phyloP scores from a whole-genome alignment of 2,888 invertebrate genomes.

The Petrolisthes manimaculis region DNA sequence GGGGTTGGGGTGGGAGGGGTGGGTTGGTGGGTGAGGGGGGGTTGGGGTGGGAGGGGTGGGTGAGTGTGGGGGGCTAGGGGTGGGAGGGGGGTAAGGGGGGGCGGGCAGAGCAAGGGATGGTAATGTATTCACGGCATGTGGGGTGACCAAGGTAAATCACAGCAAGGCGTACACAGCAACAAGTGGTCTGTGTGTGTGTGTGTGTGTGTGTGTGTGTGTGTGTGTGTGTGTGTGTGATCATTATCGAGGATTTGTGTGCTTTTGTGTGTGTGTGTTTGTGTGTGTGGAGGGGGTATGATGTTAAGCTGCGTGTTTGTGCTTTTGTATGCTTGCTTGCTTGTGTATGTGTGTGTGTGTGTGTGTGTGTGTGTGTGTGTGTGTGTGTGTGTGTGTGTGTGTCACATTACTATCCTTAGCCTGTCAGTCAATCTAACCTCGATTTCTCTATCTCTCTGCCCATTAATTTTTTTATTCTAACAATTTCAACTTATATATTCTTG shows the following conservation, averaged over 20 bases:
- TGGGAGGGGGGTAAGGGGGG: too few species aligned
- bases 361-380: conserved; percentile 34
- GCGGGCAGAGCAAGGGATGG: not conserved
- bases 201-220: conserved; percentile 17
- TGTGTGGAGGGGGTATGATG: not conserved
- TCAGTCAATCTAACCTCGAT: not conserved
- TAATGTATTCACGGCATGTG: conserved; percentile 56
- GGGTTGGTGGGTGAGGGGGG: too few species aligned
- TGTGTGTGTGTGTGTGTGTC: conserved; percentile 35
- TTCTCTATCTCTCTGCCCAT: not conserved
- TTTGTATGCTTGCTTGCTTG: not conserved
- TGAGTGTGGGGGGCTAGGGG: too few species aligned
- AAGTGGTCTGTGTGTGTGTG: conserved; percentile 41
- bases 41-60: too few species aligned
- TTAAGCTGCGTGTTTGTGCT: not conserved
- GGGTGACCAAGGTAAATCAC: conserved; percentile 38
- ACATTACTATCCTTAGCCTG: not conserved
- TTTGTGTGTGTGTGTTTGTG: conserved; percentile 15
- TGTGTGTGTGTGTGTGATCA: conserved; percentile 9
- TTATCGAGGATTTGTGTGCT: not conserved
- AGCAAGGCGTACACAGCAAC: conserved; percentile 36
- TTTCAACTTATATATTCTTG: not conserved
- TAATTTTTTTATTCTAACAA: not conserved
- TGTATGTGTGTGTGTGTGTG: conserved; percentile 29
- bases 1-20: not conserved